Percentiles rank a stretch among this genome's conserved stretches.
Evolutionary conservation across 1,140 invertebrate species (phyloP).

Genomic region (Meloidogyne floridensis): DNA sequence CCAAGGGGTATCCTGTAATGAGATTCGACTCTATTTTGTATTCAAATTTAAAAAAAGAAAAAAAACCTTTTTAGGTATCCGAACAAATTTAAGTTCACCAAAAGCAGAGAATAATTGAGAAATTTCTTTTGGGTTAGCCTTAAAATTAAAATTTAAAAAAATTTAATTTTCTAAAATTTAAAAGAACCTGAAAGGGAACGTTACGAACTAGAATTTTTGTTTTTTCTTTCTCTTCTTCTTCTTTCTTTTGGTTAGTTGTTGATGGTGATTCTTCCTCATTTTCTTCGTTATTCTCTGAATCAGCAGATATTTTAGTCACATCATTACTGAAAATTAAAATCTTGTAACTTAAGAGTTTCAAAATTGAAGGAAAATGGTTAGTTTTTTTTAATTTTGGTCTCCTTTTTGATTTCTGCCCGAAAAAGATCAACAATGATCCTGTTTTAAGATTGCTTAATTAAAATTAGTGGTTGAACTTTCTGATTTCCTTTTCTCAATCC

Average conservation of each 20-base stretch:
- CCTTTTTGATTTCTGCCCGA: too few species aligned
- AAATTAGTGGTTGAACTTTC: too few species aligned
- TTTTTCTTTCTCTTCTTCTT: slow-evolving; percentile 42
- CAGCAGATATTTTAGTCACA: not conserved
- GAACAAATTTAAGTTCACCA: slow-evolving; percentile 86
- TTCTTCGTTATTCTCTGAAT: not conserved
- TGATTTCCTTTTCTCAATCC: too few species aligned
- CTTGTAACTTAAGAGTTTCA: too few species aligned
- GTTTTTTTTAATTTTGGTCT: too few species aligned
- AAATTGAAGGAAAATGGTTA: too few species aligned
- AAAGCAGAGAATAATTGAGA: slow-evolving; percentile 89
- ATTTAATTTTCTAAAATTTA: not conserved
- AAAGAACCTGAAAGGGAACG: slow-evolving; percentile 56
- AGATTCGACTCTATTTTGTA: too few species aligned
- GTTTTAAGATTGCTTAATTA: too few species aligned
- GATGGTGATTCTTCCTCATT: slow-evolving; percentile 72
- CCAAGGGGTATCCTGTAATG: too few species aligned
- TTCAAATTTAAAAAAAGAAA: slow-evolving; percentile 1
- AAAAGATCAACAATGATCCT: too few species aligned
- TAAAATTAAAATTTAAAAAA: slow-evolving; percentile 60
- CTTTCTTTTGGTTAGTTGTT: slow-evolving; percentile 27
- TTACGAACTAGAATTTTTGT: slow-evolving; percentile 49
- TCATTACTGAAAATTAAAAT: not conserved
- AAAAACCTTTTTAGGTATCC: slow-evolving; percentile 84
- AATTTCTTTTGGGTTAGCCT: slow-evolving; percentile 86